phyloP scores from a whole-genome alignment of 2,888 invertebrate species.

The Orthonevra nobilis region DNA sequence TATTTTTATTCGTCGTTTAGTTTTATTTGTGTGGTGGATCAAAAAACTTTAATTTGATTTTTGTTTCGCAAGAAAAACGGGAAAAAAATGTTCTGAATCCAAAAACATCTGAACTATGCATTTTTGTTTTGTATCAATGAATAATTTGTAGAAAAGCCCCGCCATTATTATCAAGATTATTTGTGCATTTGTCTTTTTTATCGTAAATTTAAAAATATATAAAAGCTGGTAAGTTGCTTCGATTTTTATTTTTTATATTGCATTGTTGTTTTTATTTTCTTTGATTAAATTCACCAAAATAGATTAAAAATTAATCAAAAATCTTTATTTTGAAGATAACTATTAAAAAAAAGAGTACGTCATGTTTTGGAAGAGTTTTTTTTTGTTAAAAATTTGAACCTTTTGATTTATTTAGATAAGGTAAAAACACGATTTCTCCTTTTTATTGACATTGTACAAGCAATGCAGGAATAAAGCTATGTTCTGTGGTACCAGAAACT shows the following conservation, averaged over 20 bases:
- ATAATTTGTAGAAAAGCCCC: constrained; percentile 52
- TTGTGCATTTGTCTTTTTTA: constrained; percentile 29
- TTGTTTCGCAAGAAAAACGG: constrained; percentile 34
- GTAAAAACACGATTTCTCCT: no score
- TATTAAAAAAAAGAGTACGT: no score
- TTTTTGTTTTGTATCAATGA: constrained; percentile 47
- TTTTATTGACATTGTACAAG: no score
- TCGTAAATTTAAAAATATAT: constrained; percentile 24
- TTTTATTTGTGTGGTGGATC: constrained; percentile 39
- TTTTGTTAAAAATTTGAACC: no score
- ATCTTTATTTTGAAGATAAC: no score
- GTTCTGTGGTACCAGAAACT: no score
- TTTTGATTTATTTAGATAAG: no score
- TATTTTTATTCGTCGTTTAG: constrained; percentile 40
- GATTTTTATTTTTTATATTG: constrained; percentile 3
- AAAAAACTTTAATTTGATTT: constrained; percentile 32
- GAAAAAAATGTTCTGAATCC: constrained; percentile 68
- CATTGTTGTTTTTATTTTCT: no score
- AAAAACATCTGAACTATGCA: constrained; percentile 30
- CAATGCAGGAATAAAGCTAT: no score
- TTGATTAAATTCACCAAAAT: no score
- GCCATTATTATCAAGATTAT: constrained; percentile 51
- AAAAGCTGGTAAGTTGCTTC: constrained; percentile 31
- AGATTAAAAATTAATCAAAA: no score
- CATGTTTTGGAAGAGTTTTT: no score